phyloP scores from a whole-genome alignment of 1,140 invertebrate genomes.

The Rhyacophila brunnea region DNA sequence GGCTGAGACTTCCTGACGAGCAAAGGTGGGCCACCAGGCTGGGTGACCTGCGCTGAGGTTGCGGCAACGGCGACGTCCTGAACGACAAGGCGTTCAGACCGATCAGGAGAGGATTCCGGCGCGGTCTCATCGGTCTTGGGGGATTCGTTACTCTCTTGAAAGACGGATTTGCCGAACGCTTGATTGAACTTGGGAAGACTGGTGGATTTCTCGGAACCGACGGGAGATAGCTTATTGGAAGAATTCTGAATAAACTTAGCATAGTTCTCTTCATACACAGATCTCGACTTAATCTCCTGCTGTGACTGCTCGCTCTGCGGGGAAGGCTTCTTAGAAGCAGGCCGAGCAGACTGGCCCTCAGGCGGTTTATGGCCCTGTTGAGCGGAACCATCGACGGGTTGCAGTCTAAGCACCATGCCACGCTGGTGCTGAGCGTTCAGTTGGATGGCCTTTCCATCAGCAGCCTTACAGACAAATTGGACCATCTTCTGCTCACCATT shows the following conservation, averaged over 20 bases:
- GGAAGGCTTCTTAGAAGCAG: slow-evolving; percentile 18
- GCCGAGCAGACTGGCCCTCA: slow-evolving; percentile 39
- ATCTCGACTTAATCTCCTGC: slow-evolving; percentile 52
- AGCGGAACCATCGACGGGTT: slow-evolving; percentile 44
- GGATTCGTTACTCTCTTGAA: slow-evolving; percentile 47
- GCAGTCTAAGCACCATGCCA: slow-evolving; percentile 51
- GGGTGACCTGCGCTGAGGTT: slow-evolving; percentile 46
- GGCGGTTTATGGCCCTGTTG: slow-evolving; percentile 37
- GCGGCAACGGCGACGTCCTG: slow-evolving; percentile 32
- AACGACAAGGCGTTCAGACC: slow-evolving; percentile 5
- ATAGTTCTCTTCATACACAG: slow-evolving; percentile 57
- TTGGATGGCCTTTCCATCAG: slow-evolving; percentile 56
- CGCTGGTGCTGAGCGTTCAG: slow-evolving; percentile 50
- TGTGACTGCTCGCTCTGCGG: slow-evolving; percentile 38
- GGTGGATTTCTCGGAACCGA: slow-evolving; percentile 42
- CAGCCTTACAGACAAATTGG: slow-evolving; percentile 60
- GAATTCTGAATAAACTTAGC: slow-evolving; percentile 53
- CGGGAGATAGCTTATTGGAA: slow-evolving; percentile 40
- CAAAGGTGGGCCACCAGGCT: slow-evolving; percentile 47
- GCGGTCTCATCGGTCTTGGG: slow-evolving; percentile 17
- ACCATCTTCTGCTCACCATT: slow-evolving; percentile 54
- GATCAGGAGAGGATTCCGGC: slow-evolving; percentile 37
- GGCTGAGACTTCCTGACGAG: slow-evolving; percentile 45
- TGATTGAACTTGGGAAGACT: slow-evolving; percentile 75
- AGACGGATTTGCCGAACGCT: slow-evolving; percentile 69